Percentiles rank a stretch among this genome's conserved stretches.
Conservation (phyloP, 2,113 vertebrate species). For the Zosterops borbonicus region DNA sequence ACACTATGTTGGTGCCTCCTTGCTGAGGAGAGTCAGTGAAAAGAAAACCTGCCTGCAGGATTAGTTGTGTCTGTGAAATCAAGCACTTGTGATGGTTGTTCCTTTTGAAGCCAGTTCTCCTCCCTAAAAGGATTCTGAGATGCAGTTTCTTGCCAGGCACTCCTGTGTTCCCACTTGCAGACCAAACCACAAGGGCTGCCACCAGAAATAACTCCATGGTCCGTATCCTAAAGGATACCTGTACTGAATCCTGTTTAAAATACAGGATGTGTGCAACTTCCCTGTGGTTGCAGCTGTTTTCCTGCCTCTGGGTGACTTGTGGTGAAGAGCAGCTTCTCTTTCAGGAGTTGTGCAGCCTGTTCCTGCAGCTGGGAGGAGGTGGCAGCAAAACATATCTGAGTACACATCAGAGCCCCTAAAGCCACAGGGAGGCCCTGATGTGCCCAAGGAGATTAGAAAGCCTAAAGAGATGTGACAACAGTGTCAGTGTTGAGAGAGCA, state of each 20-base stretch:
- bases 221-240: neutral
- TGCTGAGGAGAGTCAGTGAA: neutral
- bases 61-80: neutral
- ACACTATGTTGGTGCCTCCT: neutral
- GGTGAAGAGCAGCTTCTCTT: neutral
- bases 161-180: neutral
- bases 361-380: neutral
- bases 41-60: neutral
- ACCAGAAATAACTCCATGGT: neutral
- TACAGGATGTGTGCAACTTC: accelerated
- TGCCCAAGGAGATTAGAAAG: neutral
- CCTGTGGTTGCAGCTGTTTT: neutral
- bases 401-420: neutral
- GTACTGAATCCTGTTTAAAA: neutral
- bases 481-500: neutral
- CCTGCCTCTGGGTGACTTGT: neutral
- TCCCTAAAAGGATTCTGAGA: neutral
- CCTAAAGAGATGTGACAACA: accelerated
- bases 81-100: neutral
- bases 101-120: neutral
- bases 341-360: neutral
- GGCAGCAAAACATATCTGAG: neutral
- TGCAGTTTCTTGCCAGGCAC: neutral
- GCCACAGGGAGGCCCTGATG: neutral
- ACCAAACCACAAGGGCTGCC: neutral